Percentiles rank a stretch among this genome's conserved stretches.
These are phyloP conservation scores for Dasypolia templi DNA, from an alignment of 2,888 invertebrate genomes.

Conservation along the genomic window DNA sequence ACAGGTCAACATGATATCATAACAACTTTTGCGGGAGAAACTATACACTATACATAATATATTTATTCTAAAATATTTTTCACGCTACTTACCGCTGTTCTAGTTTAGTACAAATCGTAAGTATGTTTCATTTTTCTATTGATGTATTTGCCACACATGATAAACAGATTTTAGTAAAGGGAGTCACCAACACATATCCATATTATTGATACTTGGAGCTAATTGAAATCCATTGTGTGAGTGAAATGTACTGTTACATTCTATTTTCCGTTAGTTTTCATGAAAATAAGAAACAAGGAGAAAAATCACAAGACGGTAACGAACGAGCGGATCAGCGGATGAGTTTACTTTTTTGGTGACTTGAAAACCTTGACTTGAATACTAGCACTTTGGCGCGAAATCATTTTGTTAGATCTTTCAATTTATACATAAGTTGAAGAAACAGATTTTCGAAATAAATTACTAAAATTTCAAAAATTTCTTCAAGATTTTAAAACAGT, in stretches of 20 bases:
- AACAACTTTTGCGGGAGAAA: conserved; percentile 60
- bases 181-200: conserved; percentile 61
- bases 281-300: conserved; percentile 82
- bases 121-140: conserved; percentile 88
- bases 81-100: conserved; percentile 83
- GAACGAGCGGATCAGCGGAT: conserved; percentile 75
- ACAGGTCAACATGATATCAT: conserved; percentile 66
- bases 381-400: conserved; percentile 43
- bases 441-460: no score
- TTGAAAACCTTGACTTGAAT: conserved; percentile 52
- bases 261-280: conserved; percentile 87
- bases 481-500: neutral
- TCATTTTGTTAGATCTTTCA: conserved; percentile 4
- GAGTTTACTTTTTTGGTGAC: conserved; percentile 65
- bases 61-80: conserved; percentile 69
- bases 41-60: conserved; percentile 64
- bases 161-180: conserved; percentile 72
- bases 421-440: neutral
- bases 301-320: conserved; percentile 84
- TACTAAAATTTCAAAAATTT: neutral
- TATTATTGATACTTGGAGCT: conserved; percentile 57
- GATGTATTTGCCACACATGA: conserved; percentile 86
- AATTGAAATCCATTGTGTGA: conserved; percentile 68
- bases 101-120: conserved; percentile 82
- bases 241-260: conserved; percentile 78